phyloP scores from a whole-genome alignment of 2,888 invertebrate species.

The Xestia ashworthii region DNA sequence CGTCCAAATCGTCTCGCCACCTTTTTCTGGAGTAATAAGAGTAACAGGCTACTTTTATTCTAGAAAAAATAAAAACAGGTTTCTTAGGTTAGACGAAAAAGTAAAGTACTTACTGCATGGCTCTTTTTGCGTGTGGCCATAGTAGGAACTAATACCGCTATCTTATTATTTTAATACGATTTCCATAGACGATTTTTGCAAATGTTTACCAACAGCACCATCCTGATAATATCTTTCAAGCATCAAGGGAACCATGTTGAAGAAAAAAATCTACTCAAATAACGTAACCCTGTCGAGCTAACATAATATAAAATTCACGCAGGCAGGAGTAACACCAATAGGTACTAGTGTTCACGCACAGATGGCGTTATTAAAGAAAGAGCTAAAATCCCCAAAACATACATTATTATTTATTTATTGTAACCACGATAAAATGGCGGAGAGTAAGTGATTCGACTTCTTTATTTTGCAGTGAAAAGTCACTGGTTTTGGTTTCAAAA shows the following conservation, averaged over 20 bases:
- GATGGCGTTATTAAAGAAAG: not conserved
- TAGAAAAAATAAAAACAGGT: too few relatives aligned
- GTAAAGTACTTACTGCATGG: not conserved
- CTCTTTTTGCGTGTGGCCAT: not conserved
- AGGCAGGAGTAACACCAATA: not conserved
- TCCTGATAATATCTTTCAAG: not conserved
- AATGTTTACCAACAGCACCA: not conserved
- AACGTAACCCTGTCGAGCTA: not conserved
- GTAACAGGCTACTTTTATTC: too few relatives aligned
- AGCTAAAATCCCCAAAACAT: not conserved
- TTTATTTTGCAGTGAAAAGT: not conserved
- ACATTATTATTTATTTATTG: not conserved
- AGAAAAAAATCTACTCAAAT: not conserved
- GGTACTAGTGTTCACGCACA: not conserved
- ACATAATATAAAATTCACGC: not conserved
- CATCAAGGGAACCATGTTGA: not conserved
- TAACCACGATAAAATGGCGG: not conserved
- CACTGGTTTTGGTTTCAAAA: not conserved
- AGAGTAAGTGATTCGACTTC: not conserved
- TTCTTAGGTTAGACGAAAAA: not conserved
- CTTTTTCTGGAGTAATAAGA: too few relatives aligned
- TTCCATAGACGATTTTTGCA: not conserved
- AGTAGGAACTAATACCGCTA: not conserved
- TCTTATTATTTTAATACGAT: not conserved
- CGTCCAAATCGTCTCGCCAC: too few relatives aligned